Conservation (phyloP, 1,140 invertebrate species). For the Chlorops oryzae region DNA sequence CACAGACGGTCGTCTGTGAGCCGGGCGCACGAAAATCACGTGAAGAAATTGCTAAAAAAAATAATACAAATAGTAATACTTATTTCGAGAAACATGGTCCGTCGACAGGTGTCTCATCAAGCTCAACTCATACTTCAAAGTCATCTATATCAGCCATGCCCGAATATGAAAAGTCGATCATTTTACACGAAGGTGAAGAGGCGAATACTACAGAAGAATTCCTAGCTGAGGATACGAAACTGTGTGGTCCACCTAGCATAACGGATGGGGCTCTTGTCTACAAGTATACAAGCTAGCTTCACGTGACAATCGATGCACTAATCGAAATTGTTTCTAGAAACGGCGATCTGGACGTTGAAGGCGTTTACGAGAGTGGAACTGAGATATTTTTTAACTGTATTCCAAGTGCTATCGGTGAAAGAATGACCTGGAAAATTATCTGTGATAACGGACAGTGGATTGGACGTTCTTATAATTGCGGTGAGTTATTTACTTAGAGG, state of each 20-base stretch:
- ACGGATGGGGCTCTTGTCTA: constrained; percentile 40
- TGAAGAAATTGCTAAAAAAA: constrained; percentile 27
- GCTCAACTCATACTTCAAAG: too few species aligned
- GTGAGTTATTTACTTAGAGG: constrained; percentile 51
- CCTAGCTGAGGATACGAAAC: constrained; percentile 31
- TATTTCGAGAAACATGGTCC: too few species aligned
- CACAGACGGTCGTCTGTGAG: constrained; percentile 54
- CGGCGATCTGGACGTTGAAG: constrained; percentile 44
- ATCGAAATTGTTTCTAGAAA: constrained; percentile 28
- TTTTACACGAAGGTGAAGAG: too few species aligned
- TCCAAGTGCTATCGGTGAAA: constrained; percentile 67
- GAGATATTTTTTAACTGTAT: constrained; percentile 78
- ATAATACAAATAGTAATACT: too few species aligned
- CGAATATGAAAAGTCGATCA: too few species aligned
- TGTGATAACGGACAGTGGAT: constrained; percentile 80
- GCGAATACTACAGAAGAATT: constrained; percentile 37
- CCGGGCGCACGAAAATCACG: constrained; percentile 35
- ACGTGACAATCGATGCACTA: not conserved
- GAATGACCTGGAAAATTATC: constrained; percentile 73
- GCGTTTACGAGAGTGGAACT: constrained; percentile 65
- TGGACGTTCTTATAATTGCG: constrained; percentile 67
- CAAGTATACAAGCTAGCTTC: constrained; percentile 21
- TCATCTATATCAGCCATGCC: too few species aligned
- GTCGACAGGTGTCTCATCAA: too few species aligned
- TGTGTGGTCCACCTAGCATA: constrained; percentile 40